Evolutionary conservation across 2,888 invertebrate genomes (phyloP).

Genomic region (Pollenia angustigena): DNA sequence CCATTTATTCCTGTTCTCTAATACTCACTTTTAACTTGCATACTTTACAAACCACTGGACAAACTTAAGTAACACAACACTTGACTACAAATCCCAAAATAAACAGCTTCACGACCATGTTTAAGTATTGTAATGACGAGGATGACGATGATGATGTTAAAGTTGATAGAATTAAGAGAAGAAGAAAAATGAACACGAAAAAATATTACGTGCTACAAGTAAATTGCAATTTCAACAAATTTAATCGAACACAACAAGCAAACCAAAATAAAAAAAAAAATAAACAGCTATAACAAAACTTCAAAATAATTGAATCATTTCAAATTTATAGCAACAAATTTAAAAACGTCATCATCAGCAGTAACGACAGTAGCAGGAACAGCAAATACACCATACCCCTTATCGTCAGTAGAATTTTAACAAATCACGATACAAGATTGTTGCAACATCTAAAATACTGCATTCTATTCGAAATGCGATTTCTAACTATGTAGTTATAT

Average conservation of each 20-base stretch:
- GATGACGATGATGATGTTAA: conserved; percentile 30
- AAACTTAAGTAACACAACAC: background rate
- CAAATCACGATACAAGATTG: conserved; percentile 27
- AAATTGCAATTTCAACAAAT: conserved; percentile 44
- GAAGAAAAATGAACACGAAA: background rate
- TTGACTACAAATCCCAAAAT: background rate
- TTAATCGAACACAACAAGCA: conserved; percentile 6
- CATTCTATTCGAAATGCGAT: conserved; percentile 10
- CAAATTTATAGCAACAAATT: conserved; percentile 39
- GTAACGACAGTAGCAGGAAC: background rate
- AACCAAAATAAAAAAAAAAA: background rate
- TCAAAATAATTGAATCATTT: conserved; percentile 63
- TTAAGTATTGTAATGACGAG: conserved; percentile 9
- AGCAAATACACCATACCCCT: background rate
- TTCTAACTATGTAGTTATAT: background rate
- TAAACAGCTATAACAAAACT: conserved; percentile 13
- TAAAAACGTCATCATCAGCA: conserved; percentile 19
- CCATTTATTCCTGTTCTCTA: no score
- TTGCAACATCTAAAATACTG: conserved; percentile 28
- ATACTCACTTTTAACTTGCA: background rate
- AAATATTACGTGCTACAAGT: conserved; percentile 34
- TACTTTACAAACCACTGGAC: background rate
- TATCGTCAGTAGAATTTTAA: background rate
- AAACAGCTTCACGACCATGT: background rate
- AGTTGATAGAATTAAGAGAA: conserved; percentile 19